phyloP scores from a whole-genome alignment of 2,797 vertebrate genomes.

The Acanthopagrus latus region DNA sequence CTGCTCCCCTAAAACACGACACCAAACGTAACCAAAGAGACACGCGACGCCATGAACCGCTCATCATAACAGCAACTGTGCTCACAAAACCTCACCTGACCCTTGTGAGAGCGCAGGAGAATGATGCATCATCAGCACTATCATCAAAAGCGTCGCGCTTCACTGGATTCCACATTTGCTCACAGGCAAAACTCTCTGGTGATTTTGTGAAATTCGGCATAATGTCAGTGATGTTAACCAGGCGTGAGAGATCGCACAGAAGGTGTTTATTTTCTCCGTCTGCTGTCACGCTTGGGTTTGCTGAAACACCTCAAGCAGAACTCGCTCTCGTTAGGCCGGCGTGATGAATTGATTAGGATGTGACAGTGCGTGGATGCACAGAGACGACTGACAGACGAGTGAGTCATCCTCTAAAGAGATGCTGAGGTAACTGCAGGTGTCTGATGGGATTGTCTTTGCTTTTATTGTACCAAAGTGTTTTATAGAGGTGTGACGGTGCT shows the following conservation, averaged over 20 bases:
- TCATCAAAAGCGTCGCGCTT: slow-evolving; percentile 45
- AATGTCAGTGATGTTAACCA: slow-evolving; percentile 57
- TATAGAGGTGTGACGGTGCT: slow-evolving; percentile 17
- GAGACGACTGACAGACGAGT: slow-evolving; percentile 25
- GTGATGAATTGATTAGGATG: slow-evolving; percentile 60
- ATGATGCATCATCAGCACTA: slow-evolving; percentile 4
- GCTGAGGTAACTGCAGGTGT: slow-evolving; percentile 4
- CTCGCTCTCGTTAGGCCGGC: slow-evolving; percentile 27
- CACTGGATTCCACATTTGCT: slow-evolving; percentile 44
- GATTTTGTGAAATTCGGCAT: slow-evolving; percentile 40
- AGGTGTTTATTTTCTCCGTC: slow-evolving; percentile 67
- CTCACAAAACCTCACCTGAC: slow-evolving; percentile 37
- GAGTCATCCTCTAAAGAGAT: slow-evolving; percentile 45
- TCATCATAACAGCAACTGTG: slow-evolving; percentile 18
- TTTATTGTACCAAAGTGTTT: slow-evolving; percentile 24
- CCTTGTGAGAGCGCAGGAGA: slow-evolving; percentile 24
- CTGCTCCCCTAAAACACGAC: slow-evolving; percentile 8
- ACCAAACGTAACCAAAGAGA: slow-evolving; percentile 26
- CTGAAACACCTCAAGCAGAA: slow-evolving; percentile 59
- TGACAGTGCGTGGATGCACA: slow-evolving; percentile 26
- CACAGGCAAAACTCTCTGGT: slow-evolving; percentile 14
- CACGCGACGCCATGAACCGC: background rate
- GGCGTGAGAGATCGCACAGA: slow-evolving; percentile 59
- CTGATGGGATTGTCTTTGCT: slow-evolving; percentile 7
- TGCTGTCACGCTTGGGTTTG: slow-evolving; percentile 52